Base-by-base conservation (phyloP, 2,113 vertebrate genomes). In the Petrocephalus microphthalmus region DNA sequence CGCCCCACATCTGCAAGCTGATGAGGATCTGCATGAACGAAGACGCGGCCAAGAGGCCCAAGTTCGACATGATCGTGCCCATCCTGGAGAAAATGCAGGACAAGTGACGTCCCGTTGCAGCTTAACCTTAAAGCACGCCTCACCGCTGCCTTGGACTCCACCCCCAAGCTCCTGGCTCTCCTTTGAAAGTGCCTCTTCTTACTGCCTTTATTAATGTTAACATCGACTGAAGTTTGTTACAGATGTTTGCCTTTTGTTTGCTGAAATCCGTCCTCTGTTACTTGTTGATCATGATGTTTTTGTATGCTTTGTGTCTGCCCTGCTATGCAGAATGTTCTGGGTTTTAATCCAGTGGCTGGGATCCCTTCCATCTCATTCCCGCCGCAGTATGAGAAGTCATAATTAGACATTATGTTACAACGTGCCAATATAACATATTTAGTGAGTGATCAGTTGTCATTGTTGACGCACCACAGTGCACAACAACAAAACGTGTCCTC, bases 21-120 rank as follows among this genome's bases (percentile, higher is more conserved):
- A 99, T 99, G 98, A 97, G 97, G 95, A 98, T 99, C 92, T 99
- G 98, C 94, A 99, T 99, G 98, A 99, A 99, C 0, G 98, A 99
- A 93, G 98, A 99, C 93, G 97, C 98, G 0, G 98, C 98, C 89
- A 99, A 99, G 90, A 96, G 98, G 90, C 98, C 98, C 86, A 99
- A 99, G 91, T 99, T 99, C 13, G 98, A 99, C 92, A 99, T 99
- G 98, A 99, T 99, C 0, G 97, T 98, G 49, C 98, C 98, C 89
- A 99, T 99, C 91, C 93, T 99, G 92, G 98, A 99, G 91, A 99
- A 99, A 94, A 99, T 99, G 98, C 98, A 99, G 92, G 98, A 99
- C 92, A 99, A 99, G 91, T 99, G 95, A 95, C 89, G 0, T 42
- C 33, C 13, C 37, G 33, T 88, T 37, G n/a, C 42, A 42, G 42